Percentiles rank a stretch among this genome's conserved stretches.
phyloP scores from a whole-genome alignment of 2,888 invertebrate genomes.

The Allacma fusca region DNA sequence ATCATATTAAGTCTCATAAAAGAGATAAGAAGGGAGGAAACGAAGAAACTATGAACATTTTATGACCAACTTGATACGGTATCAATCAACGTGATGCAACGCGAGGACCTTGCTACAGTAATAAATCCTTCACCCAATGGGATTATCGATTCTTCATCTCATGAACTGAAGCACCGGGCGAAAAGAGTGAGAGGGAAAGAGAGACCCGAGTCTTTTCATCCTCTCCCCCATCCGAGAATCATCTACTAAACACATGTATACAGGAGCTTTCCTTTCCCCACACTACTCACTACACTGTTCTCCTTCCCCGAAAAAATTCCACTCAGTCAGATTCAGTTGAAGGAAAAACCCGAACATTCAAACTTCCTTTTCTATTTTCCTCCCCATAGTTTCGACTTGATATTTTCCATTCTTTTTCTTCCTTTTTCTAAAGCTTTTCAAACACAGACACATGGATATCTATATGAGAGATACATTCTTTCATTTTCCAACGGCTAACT shows the following conservation, averaged over 20 bases:
- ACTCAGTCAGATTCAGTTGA: not conserved
- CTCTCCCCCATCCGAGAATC: constrained; percentile 29
- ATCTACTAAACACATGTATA: constrained; percentile 23
- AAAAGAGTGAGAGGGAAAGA: constrained; percentile 13
- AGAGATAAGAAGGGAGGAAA: constrained; percentile 36
- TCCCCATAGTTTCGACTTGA: constrained; percentile 1
- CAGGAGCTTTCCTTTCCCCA: not conserved
- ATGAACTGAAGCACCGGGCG: constrained; percentile 39
- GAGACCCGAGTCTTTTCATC: constrained; percentile 31
- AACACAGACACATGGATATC: too few relatives aligned
- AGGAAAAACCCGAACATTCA: constrained; percentile 19
- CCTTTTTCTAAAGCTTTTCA: not conserved
- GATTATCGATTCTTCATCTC: constrained; percentile 48
- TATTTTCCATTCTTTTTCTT: constrained; percentile 20
- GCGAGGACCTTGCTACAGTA: constrained; percentile 41
- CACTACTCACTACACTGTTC: not conserved
- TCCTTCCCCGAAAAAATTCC: not conserved
- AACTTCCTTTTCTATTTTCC: constrained; percentile 13
- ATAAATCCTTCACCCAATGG: constrained; percentile 47
- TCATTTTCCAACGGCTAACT: not conserved
- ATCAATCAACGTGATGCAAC: constrained; percentile 45
- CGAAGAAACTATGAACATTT: constrained; percentile 40
- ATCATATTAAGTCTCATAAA: constrained; percentile 42
- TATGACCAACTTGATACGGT: constrained; percentile 44
- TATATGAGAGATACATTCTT: too few relatives aligned